Evolutionary conservation across 2,888 invertebrate species (phyloP), one percentile per base, ranked within the genome.

Genomic region (Tipula confusa): DNA sequence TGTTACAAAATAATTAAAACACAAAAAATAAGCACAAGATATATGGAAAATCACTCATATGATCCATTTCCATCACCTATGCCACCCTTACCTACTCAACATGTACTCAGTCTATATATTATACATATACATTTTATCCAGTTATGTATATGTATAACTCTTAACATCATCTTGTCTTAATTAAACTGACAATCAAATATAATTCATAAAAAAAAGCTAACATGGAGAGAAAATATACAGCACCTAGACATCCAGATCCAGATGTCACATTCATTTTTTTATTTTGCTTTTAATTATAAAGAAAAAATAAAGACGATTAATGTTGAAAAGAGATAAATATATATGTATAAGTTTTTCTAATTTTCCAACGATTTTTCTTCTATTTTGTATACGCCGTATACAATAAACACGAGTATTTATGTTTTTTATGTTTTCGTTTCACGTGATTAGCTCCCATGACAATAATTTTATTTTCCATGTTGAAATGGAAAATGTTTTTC

Each of bases 91-190:
- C 64, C 64, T 24, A 64, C 24, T 64, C 64, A 24, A 18, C 18
- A 64, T 24, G 9, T 48, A 18, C 18, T 48, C 18, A n/a, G n/a
- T n/a, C n/a, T 64, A 24, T 64, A 64, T 64, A 24, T n/a, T 11
- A 64, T 64, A 64, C 43, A 43, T 31, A 38, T 13, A 38, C 38
- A 38, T 64, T 24, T 64, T 24, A 64, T 64, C 24, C 24, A 64
- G 64, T 64, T 24, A 64, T n/a, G n/a, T n/a, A n/a, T 24, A 24
- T 64, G 64, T 64, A 64, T 64, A 64, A 64, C 64, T 64, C 64
- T 64, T 64, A 64, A 64, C 64, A 64, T 64, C 64, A 64, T 64
- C 64, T 64, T 64, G 64, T 64, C 64, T 64, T 64, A 64, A 64
- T 64, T 64, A 64, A 64, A 64, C 64, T 64, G 64, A 64, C 64